A percentile compares a stretch with the other conserved stretches of the same genome.
Conservation (phyloP, 2,888 invertebrate genomes). For the Hoplodrina blanda region DNA sequence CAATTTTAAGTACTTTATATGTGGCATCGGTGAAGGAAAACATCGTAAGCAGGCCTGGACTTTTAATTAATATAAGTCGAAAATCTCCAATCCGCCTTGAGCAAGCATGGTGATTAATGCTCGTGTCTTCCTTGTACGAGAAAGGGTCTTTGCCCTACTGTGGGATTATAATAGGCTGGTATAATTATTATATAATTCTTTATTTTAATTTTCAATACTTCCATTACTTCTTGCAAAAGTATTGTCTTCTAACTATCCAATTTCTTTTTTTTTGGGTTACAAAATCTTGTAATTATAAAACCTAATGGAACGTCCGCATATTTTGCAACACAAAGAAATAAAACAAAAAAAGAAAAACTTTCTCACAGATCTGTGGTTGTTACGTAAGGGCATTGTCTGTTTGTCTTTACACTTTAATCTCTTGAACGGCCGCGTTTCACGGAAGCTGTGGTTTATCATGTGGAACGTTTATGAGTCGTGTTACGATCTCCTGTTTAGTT, state of each 20-base stretch:
- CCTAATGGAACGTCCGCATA: conserved; percentile 20
- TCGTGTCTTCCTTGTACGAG: no score
- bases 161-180: no score
- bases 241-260: neutral
- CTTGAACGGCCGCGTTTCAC: conserved; percentile 58
- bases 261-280: neutral
- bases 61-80: no score
- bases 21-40: no score
- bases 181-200: no score
- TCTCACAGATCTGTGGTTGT: conserved; percentile 51
- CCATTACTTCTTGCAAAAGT: neutral
- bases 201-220: neutral
- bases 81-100: no score
- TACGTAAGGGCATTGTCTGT: conserved; percentile 61
- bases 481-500: conserved; percentile 39
- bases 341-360: conserved; percentile 42
- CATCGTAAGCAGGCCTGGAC: no score
- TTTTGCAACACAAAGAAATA: conserved; percentile 34
- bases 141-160: no score
- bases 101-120: no score
- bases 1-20: no score
- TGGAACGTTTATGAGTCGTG: conserved; percentile 45
- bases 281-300: conserved; percentile 24
- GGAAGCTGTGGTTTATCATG: conserved; percentile 61
- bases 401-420: conserved; percentile 63